These are phyloP conservation scores for Gobiocypris rarus DNA, from an alignment of 2,113 vertebrate species.

Conservation along the genomic window DNA sequence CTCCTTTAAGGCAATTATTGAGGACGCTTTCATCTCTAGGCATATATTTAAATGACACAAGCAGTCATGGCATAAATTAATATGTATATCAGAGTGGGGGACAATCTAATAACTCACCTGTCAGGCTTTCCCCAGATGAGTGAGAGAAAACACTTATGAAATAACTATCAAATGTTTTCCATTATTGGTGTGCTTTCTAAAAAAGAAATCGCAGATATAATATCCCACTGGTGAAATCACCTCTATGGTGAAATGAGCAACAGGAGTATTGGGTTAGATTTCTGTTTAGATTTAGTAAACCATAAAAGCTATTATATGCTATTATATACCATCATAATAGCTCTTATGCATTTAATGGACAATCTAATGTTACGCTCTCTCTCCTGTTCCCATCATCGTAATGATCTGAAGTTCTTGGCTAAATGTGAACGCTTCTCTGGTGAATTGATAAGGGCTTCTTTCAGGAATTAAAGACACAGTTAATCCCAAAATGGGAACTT, in stretches of 20 bases:
- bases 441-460: conserved; percentile 47
- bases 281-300: conserved; percentile 64
- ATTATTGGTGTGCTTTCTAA: conserved; percentile 61
- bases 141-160: conserved; percentile 71
- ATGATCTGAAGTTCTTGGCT: conserved; percentile 58
- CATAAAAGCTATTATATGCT: conserved; percentile 71
- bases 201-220: conserved; percentile 68
- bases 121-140: conserved; percentile 72
- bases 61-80: conserved; percentile 78
- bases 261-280: conserved; percentile 67
- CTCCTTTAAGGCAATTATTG: conserved; percentile 70
- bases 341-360: conserved; percentile 70
- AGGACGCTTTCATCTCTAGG: conserved; percentile 70
- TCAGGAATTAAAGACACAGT: conserved; percentile 55
- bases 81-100: conserved; percentile 78
- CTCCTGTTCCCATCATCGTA: conserved; percentile 64
- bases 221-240: conserved; percentile 71
- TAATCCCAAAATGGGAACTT: not conserved
- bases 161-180: conserved; percentile 74
- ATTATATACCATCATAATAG: conserved; percentile 61
- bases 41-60: conserved; percentile 72
- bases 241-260: conserved; percentile 45
- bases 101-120: conserved; percentile 81
- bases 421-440: conserved; percentile 44
- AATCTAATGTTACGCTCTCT: conserved; percentile 72